A percentile compares a stretch with the other conserved stretches of the same genome.
Conservation (phyloP, 2,113 vertebrate genomes). For the Paramormyrops kingsleyae region DNA sequence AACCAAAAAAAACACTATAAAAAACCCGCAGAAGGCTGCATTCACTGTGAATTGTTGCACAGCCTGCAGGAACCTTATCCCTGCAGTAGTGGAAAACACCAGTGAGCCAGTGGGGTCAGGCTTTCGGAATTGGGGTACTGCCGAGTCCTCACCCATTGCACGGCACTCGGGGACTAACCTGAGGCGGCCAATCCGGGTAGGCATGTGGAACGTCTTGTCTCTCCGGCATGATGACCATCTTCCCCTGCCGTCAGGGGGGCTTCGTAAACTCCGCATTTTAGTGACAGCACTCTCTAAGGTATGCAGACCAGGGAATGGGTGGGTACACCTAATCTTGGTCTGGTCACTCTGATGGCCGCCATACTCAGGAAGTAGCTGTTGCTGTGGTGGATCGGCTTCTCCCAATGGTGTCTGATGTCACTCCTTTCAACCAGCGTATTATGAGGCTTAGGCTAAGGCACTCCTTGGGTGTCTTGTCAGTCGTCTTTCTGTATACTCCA, state of each 20-base stretch:
- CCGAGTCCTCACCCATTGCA: background rate
- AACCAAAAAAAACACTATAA: background rate
- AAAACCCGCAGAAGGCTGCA: background rate
- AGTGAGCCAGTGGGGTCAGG: background rate
- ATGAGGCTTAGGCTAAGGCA: too few species aligned
- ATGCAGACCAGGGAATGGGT: background rate
- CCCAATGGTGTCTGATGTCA: too few species aligned
- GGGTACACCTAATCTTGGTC: background rate
- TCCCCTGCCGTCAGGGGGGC: background rate
- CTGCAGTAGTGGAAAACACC: background rate
- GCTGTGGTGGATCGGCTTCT: too few species aligned
- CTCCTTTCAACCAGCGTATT: too few species aligned
- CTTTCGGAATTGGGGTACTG: background rate
- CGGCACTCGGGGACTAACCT: background rate
- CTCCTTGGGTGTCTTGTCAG: background rate
- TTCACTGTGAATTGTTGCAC: background rate
- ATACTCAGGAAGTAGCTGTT: background rate
- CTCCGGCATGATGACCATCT: background rate
- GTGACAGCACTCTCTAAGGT: background rate
- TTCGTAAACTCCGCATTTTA: background rate
- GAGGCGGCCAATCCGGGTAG: background rate
- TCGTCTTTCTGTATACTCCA: background rate
- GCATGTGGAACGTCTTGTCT: background rate
- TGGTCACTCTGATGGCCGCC: background rate
- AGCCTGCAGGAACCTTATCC: background rate